A percentile compares a stretch with the other conserved stretches of the same genome.
These are phyloP conservation scores for Palythoa caribaeorum DNA, from an alignment of 92 coral and sea anemone species.

Conservation along the genomic window DNA sequence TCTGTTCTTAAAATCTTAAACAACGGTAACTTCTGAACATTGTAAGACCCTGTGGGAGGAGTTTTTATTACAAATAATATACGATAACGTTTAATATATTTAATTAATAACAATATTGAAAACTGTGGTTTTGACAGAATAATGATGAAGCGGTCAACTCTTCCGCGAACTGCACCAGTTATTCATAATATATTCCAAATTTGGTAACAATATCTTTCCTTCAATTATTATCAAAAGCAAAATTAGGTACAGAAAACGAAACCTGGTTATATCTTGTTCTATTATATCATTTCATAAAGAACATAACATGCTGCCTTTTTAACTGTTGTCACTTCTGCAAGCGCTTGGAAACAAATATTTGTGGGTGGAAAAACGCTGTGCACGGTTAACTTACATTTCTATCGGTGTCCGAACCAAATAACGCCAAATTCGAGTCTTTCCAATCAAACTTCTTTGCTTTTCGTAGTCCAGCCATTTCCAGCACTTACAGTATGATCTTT, in stretches of 20 bases:
- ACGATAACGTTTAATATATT: not conserved
- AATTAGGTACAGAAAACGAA: not conserved
- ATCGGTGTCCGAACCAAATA: slow-evolving; percentile 90
- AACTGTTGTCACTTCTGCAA: not conserved
- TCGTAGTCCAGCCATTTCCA: slow-evolving; percentile 79
- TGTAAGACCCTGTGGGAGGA: too few relatives aligned
- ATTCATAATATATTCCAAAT: not conserved
- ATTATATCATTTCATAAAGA: not conserved
- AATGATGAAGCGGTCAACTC: not conserved
- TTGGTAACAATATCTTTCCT: not conserved
- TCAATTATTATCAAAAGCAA: not conserved
- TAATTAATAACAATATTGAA: not conserved
- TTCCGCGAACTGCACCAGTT: not conserved
- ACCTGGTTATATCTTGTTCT: not conserved
- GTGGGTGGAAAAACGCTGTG: too few relatives aligned
- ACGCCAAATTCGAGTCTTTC: slow-evolving; percentile 90
- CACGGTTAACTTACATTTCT: slow-evolving; percentile 72
- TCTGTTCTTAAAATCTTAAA: not conserved
- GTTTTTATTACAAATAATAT: too few relatives aligned
- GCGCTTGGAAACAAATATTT: not conserved
- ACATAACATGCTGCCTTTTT: not conserved
- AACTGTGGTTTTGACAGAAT: not conserved
- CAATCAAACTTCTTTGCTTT: slow-evolving; percentile 88
- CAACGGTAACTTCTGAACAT: too few relatives aligned
- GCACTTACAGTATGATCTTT: not conserved